phyloP scores from a whole-genome alignment of 2,888 invertebrate species.

The Willowsia nigromaculata region DNA sequence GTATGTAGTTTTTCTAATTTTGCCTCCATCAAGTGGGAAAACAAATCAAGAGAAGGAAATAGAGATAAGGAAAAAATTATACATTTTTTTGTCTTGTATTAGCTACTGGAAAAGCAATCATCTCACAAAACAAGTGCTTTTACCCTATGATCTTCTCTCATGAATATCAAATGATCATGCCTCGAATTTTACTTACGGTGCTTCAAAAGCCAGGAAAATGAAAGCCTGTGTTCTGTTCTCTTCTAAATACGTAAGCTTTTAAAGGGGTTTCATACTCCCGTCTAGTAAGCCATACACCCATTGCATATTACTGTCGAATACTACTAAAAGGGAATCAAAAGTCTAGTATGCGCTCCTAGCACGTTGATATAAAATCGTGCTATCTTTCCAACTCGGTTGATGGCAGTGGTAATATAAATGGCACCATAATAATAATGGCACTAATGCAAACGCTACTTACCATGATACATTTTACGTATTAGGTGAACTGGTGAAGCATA shows the following conservation, averaged over 20 bases:
- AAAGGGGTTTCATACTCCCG: background rate
- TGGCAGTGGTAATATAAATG: constrained; percentile 36
- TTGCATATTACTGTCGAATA: too few relatives aligned
- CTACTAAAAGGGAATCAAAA: background rate
- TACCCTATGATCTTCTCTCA: constrained; percentile 45
- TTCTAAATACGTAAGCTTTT: background rate
- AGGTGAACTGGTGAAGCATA: constrained; percentile 37
- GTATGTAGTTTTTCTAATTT: too few relatives aligned
- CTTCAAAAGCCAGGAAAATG: background rate
- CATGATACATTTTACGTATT: constrained; percentile 29
- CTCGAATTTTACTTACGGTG: background rate
- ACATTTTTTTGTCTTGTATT: constrained; percentile 36
- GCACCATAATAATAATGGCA: constrained; percentile 35
- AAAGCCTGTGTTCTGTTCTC: background rate
- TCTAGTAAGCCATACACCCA: constrained; percentile 10
- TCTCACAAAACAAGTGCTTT: constrained; percentile 33
- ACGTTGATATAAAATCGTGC: background rate
- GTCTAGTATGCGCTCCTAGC: background rate
- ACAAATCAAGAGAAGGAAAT: background rate
- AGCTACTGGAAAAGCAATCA: constrained; percentile 39
- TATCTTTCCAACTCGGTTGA: background rate
- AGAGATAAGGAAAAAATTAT: background rate
- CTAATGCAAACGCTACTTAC: constrained; percentile 22
- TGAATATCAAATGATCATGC: constrained; percentile 59
- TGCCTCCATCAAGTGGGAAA: background rate